These are phyloP conservation scores for Drosophila histrio DNA, from an alignment of 2,888 invertebrate genomes.

Conservation along the genomic window DNA sequence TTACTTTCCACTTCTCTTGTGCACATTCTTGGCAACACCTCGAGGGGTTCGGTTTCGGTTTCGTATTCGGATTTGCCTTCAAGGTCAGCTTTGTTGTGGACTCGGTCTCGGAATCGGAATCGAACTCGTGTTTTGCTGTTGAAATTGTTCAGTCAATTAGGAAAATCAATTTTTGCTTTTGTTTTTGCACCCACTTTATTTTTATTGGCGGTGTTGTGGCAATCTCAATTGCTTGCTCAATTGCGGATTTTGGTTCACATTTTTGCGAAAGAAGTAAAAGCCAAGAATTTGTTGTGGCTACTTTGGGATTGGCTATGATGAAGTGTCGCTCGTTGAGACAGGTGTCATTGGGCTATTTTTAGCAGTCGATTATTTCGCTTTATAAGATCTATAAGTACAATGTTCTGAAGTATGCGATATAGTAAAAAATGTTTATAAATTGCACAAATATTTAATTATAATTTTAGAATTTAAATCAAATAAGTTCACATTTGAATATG, in stretches of 20 bases:
- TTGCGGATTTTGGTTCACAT: slow-evolving; percentile 53
- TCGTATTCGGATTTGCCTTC: slow-evolving; percentile 41
- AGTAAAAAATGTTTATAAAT: no score
- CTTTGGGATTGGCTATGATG: slow-evolving; percentile 26
- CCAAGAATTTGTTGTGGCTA: slow-evolving; percentile 52
- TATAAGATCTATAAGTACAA: background rate
- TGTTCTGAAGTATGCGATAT: no score
- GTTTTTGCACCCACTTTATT: slow-evolving; percentile 50
- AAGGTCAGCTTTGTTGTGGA: slow-evolving; percentile 65
- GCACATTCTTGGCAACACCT: slow-evolving; percentile 51
- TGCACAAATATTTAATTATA: no score
- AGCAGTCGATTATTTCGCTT: background rate
- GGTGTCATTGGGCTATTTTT: slow-evolving; percentile 30
- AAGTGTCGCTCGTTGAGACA: slow-evolving; percentile 24
- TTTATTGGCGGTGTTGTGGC: slow-evolving; percentile 34
- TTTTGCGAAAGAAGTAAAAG: slow-evolving; percentile 70
- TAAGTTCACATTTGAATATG: no score
- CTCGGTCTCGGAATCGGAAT: slow-evolving; percentile 26
- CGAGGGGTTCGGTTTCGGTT: slow-evolving; percentile 13
- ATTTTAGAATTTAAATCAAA: no score
- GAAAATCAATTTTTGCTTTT: slow-evolving; percentile 67
- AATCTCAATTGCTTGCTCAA: slow-evolving; percentile 59
- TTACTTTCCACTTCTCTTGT: slow-evolving; percentile 46
- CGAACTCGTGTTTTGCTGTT: slow-evolving; percentile 43
- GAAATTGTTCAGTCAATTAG: slow-evolving; percentile 73